Evolutionary conservation across 2,797 vertebrate genomes (phyloP).

Genomic region (Hybognathus amarus): DNA sequence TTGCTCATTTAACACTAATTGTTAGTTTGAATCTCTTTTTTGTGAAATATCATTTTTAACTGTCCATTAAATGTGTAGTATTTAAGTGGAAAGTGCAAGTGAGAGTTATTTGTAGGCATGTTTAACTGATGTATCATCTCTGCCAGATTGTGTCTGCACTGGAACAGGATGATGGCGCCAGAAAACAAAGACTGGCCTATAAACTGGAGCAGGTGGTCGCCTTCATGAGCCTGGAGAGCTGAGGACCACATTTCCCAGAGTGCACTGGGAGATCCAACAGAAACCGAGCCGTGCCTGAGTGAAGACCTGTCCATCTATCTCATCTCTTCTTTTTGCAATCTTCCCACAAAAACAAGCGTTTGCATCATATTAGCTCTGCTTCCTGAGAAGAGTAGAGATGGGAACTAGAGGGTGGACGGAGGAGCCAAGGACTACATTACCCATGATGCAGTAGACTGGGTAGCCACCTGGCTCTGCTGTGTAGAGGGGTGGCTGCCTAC

Average conservation of each 20-base stretch:
- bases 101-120: conserved; percentile 1
- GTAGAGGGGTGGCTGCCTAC: conserved; percentile 70
- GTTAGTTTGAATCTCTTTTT: too few relatives aligned
- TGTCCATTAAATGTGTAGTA: background rate
- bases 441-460: conserved; percentile 72
- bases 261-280: conserved; percentile 89
- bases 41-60: background rate
- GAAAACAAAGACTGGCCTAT: conserved; percentile 98
- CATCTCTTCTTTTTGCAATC: conserved; percentile 72
- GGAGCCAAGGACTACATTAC: conserved; percentile 66
- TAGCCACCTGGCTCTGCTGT: conserved; percentile 67
- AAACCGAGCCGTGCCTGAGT: conserved; percentile 99
- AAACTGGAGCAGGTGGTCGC: conserved; percentile 99
- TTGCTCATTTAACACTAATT: too few relatives aligned
- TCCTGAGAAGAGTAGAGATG: conserved; percentile 79
- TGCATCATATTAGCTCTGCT: conserved; percentile 83
- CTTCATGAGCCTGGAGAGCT: conserved; percentile 99
- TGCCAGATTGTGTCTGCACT: conserved; percentile 92
- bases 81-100: background rate
- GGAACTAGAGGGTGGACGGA: conserved; percentile 63
- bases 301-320: conserved; percentile 87
- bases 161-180: conserved; percentile 92
- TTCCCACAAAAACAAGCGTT: conserved; percentile 88
- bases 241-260: conserved; percentile 97
- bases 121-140: conserved; percentile 38